Evolutionary conservation across 2,113 vertebrate species (phyloP).

Genomic region (Saiga tatarica): DNA sequence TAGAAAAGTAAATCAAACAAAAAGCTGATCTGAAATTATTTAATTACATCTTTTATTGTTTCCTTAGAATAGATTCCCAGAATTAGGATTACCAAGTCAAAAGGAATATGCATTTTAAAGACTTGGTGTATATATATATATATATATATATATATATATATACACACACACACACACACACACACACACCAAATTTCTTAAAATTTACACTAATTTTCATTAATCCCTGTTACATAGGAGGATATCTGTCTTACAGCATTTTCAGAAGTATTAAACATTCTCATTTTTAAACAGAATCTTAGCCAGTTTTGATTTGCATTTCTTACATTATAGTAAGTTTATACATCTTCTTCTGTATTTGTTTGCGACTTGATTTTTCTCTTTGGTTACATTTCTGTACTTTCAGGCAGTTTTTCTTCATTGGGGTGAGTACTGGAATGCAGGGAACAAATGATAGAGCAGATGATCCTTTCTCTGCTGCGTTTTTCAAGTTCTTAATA

Average conservation of each 20-base stretch:
- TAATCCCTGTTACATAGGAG: neutral
- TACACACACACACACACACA: too few relatives aligned
- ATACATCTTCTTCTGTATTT: neutral
- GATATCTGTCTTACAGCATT: neutral
- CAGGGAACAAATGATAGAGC: neutral
- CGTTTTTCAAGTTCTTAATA: neutral
- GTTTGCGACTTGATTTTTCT: neutral
- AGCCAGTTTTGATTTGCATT: neutral
- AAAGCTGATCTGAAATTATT: constrained; percentile 16
- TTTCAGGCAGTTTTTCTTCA: neutral
- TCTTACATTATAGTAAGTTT: neutral
- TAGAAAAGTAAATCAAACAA: too few relatives aligned
- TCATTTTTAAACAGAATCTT: constrained; percentile 16
- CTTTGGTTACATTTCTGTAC: neutral
- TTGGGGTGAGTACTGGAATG: neutral
- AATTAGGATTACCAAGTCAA: constrained; percentile 3
- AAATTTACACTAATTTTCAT: neutral
- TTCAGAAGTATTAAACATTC: neutral
- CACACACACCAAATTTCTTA: neutral
- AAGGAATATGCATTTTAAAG: neutral
- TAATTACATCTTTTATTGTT: constrained; percentile 1
- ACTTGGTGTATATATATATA: neutral
- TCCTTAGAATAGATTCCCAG: neutral
- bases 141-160: neutral
- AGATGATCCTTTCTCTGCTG: neutral